Evolutionary conservation across 2,113 vertebrate species (phyloP), one percentile per base, ranked within the genome.

Genomic region (Silurus asotus): DNA sequence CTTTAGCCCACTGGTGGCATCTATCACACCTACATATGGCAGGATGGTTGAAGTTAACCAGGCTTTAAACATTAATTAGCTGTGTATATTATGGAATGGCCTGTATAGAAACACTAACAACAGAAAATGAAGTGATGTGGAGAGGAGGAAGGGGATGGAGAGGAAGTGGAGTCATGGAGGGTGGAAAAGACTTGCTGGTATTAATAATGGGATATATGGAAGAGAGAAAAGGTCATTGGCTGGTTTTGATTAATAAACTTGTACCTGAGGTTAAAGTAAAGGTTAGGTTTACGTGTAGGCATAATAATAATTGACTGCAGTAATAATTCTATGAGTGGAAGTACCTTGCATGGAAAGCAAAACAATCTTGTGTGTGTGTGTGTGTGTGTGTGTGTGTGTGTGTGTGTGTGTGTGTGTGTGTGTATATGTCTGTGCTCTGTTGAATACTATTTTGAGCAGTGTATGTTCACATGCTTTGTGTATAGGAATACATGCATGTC

Each of bases 11-110:
- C 74, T 59, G 13, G 64, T 85, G 62, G 83, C 80, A 45, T 87
- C 88, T 76, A 72, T 76, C 76, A 61, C 49, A 49, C 28, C 61
- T 83, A 55, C 8, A 28, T 70, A 9, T 13, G 10, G 72, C 8
- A 72, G 77, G 64, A 77, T 28, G 80, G 3, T 3, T 76, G 81
- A 79, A 81, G 89, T 79, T 90, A 91, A 87, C 81, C 87, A 74
- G 87, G 88, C 84, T 83, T 88, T 80, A 90, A 92, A 92, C 89
- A 93, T 91, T 87, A 92, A 89, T 93, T 91, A 91, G 88, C 58
- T 75, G 80, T 58, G 28, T 58, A 28, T 65, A 65, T 37, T 5
- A 48, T 64, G 49, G 55, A 82, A 58, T 37, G 17, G 69, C 25
- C 56, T 64, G 78, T 81, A 64, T 64, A 64, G 56, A 48, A 69